Evolutionary conservation across 2,113 vertebrate species (phyloP), one percentile per base, ranked within the genome.

Genomic region (Istiophorus platypterus): DNA sequence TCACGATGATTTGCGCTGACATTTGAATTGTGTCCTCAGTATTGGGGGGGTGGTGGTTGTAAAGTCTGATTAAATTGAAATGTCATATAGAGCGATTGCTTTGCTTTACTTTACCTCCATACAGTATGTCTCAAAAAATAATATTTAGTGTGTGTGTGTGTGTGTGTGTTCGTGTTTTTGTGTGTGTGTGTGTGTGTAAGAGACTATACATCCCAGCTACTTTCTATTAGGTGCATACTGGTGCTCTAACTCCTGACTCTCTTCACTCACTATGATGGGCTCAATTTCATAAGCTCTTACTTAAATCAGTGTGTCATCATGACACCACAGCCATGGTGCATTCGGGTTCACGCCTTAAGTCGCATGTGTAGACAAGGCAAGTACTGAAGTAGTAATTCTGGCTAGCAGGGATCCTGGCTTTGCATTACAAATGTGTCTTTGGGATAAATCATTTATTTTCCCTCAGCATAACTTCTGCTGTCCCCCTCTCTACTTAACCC

Each of bases 11-110:
- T 67, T 78, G 27, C 71, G 1, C 41, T 84, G 61, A 85, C 15
- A 72, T 89, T 77, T 89, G 37, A 68, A 76, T 76, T 49, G 24
- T 20, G 7, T 42, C 39, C 39, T 72, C 5, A 27, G 42, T 74
- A 82, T 78, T 80, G 49, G 51, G 69, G 73, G 18, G 68, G 74
- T n/a, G n/a, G n/a, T n/a, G n/a, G 29, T 29, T n/a, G n/a, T 26
- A 62, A 13, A 65, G 78, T 72, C 52, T 18, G 76, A 81, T 68
- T 79, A 12, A 52, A 29, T 3, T 83, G 54, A 90, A 92, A 86
- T 85, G 65, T 76, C 75, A 86, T 10, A 20, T 45, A 45, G 10
- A 63, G 67, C 58, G 11, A 63, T 49, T 69, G 71, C 62, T 61
- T 49, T 69, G 71, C 62, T 61, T 72, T 45, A 8, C 61, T 82